Evolutionary conservation across 2,797 vertebrate genomes (phyloP).

Genomic region (Buceros bicornis): DNA sequence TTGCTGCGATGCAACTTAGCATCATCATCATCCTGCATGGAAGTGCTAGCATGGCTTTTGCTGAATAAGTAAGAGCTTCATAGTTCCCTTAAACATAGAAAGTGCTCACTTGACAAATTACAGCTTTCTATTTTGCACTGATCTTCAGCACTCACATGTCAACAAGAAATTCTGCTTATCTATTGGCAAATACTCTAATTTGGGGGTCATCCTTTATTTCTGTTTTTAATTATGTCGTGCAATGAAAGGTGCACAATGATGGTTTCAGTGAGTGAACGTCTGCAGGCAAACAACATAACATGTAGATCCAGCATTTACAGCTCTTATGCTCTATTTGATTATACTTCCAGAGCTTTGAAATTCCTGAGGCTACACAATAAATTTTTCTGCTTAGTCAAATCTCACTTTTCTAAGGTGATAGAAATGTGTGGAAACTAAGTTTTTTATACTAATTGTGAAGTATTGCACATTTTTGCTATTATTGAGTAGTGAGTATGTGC

Average conservation of each 20-base stretch:
- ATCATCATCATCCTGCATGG: background rate
- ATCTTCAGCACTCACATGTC: background rate
- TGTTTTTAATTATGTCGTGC: background rate
- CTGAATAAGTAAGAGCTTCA: background rate
- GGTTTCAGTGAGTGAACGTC: background rate
- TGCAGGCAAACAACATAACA: background rate
- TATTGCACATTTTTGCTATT: background rate
- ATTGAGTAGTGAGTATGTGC: background rate
- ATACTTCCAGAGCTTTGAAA: background rate
- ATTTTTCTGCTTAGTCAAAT: background rate
- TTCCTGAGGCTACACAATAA: background rate
- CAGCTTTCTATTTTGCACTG: background rate
- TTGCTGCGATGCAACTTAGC: background rate
- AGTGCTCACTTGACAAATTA: background rate
- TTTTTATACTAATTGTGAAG: background rate
- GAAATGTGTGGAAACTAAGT: background rate
- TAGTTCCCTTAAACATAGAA: background rate
- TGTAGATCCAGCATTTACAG: background rate
- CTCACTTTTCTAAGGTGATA: background rate
- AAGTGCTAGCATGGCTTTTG: background rate
- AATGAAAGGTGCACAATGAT: background rate
- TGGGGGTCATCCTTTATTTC: background rate
- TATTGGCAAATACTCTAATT: background rate
- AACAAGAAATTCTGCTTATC: background rate
- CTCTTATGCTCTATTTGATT: rapidly evolving